Percentiles rank a stretch among this genome's conserved stretches.
Evolutionary conservation across 2,888 invertebrate genomes (phyloP).

Genomic region (Acanthosepion esculentum): DNA sequence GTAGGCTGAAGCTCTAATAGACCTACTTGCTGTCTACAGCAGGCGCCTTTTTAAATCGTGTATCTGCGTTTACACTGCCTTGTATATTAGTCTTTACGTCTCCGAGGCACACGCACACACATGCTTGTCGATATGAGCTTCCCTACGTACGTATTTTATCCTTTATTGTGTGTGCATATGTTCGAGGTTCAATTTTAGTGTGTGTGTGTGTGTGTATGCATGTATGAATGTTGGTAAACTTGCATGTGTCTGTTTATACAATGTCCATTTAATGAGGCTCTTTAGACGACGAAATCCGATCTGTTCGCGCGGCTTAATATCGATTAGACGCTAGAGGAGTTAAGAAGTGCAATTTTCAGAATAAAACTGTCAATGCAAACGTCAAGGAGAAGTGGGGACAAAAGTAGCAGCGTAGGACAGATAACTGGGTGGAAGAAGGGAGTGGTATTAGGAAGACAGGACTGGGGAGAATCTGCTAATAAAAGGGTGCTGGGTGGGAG

Average conservation of each 20-base stretch:
- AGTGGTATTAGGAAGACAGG: neutral
- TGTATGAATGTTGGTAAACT: too few relatives aligned
- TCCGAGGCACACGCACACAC: too few relatives aligned
- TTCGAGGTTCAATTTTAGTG: too few relatives aligned
- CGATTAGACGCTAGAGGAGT: constrained; percentile 4
- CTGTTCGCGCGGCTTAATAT: neutral
- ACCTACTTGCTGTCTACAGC: too few relatives aligned
- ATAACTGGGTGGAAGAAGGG: neutral
- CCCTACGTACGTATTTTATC: too few relatives aligned
- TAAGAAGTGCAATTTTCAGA: constrained; percentile 5
- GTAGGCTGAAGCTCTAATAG: too few relatives aligned
- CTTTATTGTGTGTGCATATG: too few relatives aligned
- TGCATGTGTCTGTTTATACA: neutral
- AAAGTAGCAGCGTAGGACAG: neutral
- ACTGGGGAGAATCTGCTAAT: neutral
- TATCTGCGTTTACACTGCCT: too few relatives aligned
- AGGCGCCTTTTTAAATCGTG: too few relatives aligned
- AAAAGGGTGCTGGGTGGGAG: neutral
- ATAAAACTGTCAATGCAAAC: neutral
- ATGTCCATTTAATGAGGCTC: constrained; percentile 11
- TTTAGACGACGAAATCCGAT: neutral
- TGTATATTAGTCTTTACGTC: too few relatives aligned
- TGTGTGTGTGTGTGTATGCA: neutral
- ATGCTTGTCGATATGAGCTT: too few relatives aligned
- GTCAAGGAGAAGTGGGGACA: neutral